phyloP scores from a whole-genome alignment of 2,113 vertebrate genomes.

The Passer domesticus region DNA sequence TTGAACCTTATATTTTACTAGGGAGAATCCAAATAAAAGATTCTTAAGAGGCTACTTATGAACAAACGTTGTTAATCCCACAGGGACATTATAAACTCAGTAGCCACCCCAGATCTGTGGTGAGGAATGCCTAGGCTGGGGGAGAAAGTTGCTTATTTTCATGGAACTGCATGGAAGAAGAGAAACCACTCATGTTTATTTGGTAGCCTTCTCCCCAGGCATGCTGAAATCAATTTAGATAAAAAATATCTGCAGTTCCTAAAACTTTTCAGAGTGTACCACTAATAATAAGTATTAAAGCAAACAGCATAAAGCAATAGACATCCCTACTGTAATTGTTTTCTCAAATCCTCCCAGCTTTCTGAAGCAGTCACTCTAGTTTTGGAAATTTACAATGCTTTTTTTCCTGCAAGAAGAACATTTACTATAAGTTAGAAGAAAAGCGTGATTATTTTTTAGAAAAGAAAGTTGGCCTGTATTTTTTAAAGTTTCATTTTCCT shows the following conservation, averaged over 20 bases:
- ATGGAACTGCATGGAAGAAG: not conserved
- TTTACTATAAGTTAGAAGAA: not conserved
- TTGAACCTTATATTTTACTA: not conserved
- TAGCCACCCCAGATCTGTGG: not conserved
- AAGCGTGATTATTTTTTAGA: not conserved
- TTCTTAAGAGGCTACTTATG: not conserved
- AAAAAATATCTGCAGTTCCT: not conserved
- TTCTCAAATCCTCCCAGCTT: not conserved
- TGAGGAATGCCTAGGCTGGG: not conserved
- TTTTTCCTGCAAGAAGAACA: not conserved
- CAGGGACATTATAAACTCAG: not conserved
- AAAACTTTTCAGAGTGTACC: not conserved
- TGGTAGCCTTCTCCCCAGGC: not conserved
- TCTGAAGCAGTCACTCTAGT: not conserved
- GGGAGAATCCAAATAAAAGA: not conserved
- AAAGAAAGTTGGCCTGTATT: not conserved
- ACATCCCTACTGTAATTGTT: not conserved
- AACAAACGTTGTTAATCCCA: rapidly evolving
- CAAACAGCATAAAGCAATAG: not conserved
- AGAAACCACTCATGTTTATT: not conserved
- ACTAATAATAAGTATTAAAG: not conserved
- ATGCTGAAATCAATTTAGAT: not conserved
- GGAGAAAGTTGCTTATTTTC: not conserved
- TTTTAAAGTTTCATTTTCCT: not conserved
- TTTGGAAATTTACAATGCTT: not conserved